Evolutionary conservation across 2,113 vertebrate genomes (phyloP).

Genomic region (Tringa solitaria): DNA sequence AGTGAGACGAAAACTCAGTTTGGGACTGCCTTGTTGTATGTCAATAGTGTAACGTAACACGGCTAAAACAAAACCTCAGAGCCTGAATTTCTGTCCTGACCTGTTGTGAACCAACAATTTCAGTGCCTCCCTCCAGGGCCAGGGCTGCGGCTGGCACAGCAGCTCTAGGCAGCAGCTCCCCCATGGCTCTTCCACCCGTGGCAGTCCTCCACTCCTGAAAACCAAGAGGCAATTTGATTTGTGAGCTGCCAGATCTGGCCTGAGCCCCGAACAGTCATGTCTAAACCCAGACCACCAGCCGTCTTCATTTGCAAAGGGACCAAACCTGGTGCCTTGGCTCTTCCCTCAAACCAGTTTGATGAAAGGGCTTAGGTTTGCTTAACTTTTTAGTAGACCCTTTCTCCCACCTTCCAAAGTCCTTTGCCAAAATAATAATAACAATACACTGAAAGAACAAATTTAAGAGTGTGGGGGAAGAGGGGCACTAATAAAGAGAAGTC

Average conservation of each 20-base stretch:
- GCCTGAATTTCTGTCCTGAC: background rate
- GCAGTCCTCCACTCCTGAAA: background rate
- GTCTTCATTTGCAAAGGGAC: background rate
- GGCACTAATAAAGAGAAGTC: conserved; percentile 5
- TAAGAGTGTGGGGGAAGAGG: background rate
- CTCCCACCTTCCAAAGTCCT: conserved; percentile 12
- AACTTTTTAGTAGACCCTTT: background rate
- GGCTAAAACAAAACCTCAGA: background rate
- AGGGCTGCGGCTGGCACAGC: background rate
- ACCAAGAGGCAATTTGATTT: conserved; percentile 5
- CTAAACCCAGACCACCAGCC: conserved; percentile 35
- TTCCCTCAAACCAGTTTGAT: background rate
- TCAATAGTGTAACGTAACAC: background rate
- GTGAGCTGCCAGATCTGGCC: conserved; percentile 50
- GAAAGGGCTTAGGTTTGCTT: background rate
- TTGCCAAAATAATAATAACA: background rate
- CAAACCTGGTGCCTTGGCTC: background rate
- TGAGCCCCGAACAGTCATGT: background rate
- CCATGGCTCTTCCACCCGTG: background rate
- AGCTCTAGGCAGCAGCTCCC: background rate
- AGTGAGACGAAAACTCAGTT: background rate
- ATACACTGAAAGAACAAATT: background rate
- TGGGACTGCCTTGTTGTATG: background rate
- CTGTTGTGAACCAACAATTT: background rate
- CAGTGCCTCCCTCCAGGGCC: background rate